Conservation (phyloP, 1,140 invertebrate genomes). For the Drosophila pseudoananassae region DNA sequence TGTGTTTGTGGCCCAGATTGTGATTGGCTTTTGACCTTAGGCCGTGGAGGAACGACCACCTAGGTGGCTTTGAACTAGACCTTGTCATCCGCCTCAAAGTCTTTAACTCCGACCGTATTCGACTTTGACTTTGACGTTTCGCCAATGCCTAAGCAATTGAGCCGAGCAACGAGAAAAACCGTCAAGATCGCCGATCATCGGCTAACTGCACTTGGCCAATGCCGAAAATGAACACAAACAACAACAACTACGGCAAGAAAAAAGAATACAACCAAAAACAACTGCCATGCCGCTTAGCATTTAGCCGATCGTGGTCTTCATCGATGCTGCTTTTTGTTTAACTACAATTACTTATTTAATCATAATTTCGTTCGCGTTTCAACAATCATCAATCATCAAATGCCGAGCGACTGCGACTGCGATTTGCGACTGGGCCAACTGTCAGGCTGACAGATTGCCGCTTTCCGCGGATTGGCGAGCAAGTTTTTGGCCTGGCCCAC, state of each 20-base stretch:
- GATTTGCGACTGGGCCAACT: conserved; percentile 79
- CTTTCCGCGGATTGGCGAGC: conserved; percentile 57
- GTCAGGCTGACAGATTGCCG: conserved; percentile 82
- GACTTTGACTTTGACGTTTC: conserved; percentile 48
- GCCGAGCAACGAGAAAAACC: conserved; percentile 5
- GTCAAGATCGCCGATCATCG: conserved; percentile 43
- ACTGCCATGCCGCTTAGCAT: conserved; percentile 42
- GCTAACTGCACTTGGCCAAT: conserved; percentile 52
- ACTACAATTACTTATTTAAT: conserved; percentile 83
- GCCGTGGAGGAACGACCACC: conserved; percentile 50
- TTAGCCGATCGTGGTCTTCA: conserved; percentile 57
- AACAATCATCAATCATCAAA: conserved; percentile 83
- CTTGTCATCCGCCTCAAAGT: conserved; percentile 33
- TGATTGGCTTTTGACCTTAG: conserved; percentile 52
- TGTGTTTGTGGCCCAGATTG: conserved; percentile 24
- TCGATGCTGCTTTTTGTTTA: conserved; percentile 67
- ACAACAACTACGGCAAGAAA: neutral
- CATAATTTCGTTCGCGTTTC: conserved; percentile 83
- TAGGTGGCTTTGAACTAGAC: conserved; percentile 59
- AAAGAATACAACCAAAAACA: conserved; percentile 10
- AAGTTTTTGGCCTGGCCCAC: conserved; percentile 42
- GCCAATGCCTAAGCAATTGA: conserved; percentile 38
- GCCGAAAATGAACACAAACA: conserved; percentile 22
- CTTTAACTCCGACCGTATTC: conserved; percentile 6
- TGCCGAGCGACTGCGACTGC: conserved; percentile 52